Evolutionary conservation across 2,888 invertebrate genomes (phyloP).

Genomic region (Meta bourneti): DNA sequence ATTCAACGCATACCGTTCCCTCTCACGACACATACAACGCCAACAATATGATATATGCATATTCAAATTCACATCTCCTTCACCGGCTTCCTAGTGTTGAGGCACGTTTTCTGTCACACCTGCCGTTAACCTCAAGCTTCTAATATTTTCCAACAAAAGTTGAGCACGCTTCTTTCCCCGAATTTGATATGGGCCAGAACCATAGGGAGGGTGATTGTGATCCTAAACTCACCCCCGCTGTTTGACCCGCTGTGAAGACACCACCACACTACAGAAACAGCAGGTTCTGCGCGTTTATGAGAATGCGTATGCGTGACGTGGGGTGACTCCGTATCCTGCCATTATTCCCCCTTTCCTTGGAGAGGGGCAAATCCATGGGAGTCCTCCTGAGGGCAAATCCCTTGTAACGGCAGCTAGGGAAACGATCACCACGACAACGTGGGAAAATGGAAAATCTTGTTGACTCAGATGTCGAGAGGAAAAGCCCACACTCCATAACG

Average conservation of each 20-base stretch:
- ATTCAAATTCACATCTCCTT: neutral
- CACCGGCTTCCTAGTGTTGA: neutral
- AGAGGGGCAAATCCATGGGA: too few relatives aligned
- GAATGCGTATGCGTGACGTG: slow-evolving; percentile 41
- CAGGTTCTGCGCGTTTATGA: slow-evolving; percentile 19
- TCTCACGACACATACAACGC: too few relatives aligned
- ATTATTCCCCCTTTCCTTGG: neutral
- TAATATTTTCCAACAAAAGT: slow-evolving; percentile 32
- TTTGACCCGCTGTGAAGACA: neutral
- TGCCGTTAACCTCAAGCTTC: slow-evolving; percentile 14
- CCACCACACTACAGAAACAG: neutral
- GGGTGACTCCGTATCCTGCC: slow-evolving; percentile 10
- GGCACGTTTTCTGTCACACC: slow-evolving; percentile 45
- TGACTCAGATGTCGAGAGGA: too few relatives aligned
- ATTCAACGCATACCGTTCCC: too few relatives aligned
- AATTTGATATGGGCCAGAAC: slow-evolving; percentile 2
- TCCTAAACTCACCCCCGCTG: slow-evolving; percentile 52
- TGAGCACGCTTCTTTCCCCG: slow-evolving; percentile 14
- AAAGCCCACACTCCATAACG: too few relatives aligned
- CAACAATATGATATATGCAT: neutral
- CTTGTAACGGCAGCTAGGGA: too few relatives aligned
- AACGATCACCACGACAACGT: too few relatives aligned
- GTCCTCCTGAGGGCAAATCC: neutral
- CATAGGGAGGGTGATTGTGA: slow-evolving; percentile 16
- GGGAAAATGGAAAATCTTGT: too few relatives aligned